Base-by-base conservation (phyloP, 2,113 vertebrate species). In the Poeciliopsis occidentalis region DNA sequence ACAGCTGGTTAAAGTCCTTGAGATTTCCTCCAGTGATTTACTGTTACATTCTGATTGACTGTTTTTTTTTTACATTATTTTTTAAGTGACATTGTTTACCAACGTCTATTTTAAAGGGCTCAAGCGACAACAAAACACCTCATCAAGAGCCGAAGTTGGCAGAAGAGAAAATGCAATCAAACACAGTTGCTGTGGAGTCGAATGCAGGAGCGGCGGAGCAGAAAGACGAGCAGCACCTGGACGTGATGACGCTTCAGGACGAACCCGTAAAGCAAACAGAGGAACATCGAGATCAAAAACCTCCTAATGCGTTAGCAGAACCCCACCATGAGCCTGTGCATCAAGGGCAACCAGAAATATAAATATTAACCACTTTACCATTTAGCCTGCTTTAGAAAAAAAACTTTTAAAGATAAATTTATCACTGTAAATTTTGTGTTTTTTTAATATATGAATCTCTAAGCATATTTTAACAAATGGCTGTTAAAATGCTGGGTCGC, bases 281-380 rank as follows among this genome's bases (percentile, higher is more conserved):
- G 15, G 76, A 82, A 39, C 68, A 66, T 27, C 15, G 75, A 60
- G 77, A 8, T 79, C 78, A 82, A 61, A 77, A 90, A 64, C 32
- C 71, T 37, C 67, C 34, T 78, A 78, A 87, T 60, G 51, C 13
- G 47, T 69, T 29, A 62, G 77, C 30, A 72, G 80, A 22, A 64
- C 79, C 72, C 5, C 79, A 78, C 26, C 0, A 77, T 37, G 31
- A 31, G 0, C 83, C 82, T 29, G 89, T 89, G 51, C 92, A 93
- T 78, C 82, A 83, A 60, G 92, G 91, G 8, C 92, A 92, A 64
- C 90, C 91, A 39, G 92, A 94, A 73, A 93, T 94, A 34, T 94
- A 69, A 92, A 82, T 39, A 24, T 57, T 54, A n/a, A 51, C 73
- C 57, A 71, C 64, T 44, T 29, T 30, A 24, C 32, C 0, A 6